Evolutionary conservation across 2,113 vertebrate species (phyloP).

Genomic region (Nematolebias whitei): DNA sequence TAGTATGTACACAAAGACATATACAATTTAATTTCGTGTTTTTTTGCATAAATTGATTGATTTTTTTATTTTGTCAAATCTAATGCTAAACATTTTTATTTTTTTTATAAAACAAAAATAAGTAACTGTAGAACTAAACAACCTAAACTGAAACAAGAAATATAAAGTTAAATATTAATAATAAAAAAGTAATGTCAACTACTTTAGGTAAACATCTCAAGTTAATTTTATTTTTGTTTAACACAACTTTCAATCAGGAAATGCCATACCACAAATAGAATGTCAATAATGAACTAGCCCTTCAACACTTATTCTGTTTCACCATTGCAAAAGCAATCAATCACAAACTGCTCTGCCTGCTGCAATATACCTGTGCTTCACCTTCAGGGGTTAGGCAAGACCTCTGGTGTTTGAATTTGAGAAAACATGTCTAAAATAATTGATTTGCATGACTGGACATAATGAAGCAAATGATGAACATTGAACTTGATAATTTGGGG

Average conservation of each 20-base stretch:
- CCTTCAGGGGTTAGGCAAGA: constrained; percentile 10
- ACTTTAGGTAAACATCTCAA: too few species aligned
- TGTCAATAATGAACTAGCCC: constrained; percentile 1
- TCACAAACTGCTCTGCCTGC: constrained; percentile 20
- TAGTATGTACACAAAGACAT: too few species aligned
- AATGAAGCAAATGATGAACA: constrained; percentile 23
- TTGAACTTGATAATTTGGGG: not conserved
- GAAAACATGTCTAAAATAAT: constrained; percentile 5
- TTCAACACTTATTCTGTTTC: constrained; percentile 20
- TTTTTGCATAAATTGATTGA: too few species aligned
- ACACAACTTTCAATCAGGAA: not conserved
- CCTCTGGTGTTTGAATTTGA: constrained; percentile 17
- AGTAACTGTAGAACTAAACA: too few species aligned
- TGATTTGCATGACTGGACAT: constrained; percentile 35
- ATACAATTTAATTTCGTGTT: too few species aligned
- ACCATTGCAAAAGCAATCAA: constrained; percentile 7
- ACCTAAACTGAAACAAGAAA: too few species aligned
- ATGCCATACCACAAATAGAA: not conserved
- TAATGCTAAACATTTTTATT: too few species aligned
- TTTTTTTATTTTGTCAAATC: too few species aligned
- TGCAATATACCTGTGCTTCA: constrained; percentile 13
- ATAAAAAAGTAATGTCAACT: too few species aligned
- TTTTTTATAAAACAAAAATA: too few species aligned
- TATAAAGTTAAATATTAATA: too few species aligned
- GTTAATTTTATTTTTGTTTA: too few species aligned